Evolutionary conservation across 1,140 invertebrate species (phyloP).

Genomic region (Conus ventricosus): DNA sequence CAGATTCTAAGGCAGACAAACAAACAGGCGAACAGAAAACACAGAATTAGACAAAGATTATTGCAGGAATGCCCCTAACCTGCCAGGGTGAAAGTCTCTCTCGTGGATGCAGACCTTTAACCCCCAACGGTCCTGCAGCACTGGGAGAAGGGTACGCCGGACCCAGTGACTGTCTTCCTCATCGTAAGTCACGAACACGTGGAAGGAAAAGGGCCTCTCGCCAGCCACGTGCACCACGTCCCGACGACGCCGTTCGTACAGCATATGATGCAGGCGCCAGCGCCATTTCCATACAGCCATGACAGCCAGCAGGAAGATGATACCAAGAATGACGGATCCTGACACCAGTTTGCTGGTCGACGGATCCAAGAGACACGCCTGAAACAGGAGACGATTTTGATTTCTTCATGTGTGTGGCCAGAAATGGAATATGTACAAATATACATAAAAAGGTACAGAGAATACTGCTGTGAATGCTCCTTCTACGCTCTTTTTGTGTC

Average conservation of each 20-base stretch:
- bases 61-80: background rate
- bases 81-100: conserved; percentile 47
- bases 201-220: background rate
- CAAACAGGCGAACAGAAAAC: too few species aligned
- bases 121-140: conserved; percentile 41
- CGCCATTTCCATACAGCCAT: background rate
- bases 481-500: too few species aligned
- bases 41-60: too few species aligned
- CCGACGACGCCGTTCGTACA: background rate
- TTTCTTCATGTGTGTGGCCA: too few species aligned
- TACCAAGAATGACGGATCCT: background rate
- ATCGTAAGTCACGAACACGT: conserved; percentile 48
- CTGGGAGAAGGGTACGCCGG: conserved; percentile 27
- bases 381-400: background rate
- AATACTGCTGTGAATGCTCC: too few species aligned
- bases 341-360: background rate
- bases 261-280: background rate
- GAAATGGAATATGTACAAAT: too few species aligned
- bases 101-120: conserved; percentile 49
- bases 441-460: too few species aligned
- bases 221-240: too few species aligned
- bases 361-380: background rate
- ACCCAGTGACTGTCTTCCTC: conserved; percentile 46
- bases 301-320: background rate
- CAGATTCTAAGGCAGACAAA: too few species aligned